A percentile compares a stretch with the other conserved stretches of the same genome.
phyloP scores from a whole-genome alignment of 37 sponge, comb jelly and placozoan genomes.

The Amphimedon queenslandica region DNA sequence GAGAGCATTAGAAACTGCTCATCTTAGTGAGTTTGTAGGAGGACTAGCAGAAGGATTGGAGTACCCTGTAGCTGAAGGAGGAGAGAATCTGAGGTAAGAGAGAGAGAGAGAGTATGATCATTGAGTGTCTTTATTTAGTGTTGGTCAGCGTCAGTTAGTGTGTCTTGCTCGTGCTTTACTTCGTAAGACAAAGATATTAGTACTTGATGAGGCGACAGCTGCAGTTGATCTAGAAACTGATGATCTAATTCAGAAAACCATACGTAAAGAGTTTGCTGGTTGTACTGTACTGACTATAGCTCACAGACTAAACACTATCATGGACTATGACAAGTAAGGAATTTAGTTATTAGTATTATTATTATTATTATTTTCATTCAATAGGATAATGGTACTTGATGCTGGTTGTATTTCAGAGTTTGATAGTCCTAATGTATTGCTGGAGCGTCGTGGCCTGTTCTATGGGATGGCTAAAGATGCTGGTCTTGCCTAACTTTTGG shows the following conservation, averaged over 20 bases:
- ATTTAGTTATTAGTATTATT: too few relatives aligned
- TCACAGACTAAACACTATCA: conserved; percentile 95
- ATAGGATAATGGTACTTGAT: too few relatives aligned
- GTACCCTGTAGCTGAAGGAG: conserved; percentile 83
- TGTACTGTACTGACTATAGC: conserved; percentile 97
- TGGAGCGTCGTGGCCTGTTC: conserved; percentile 58
- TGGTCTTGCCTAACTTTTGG: too few relatives aligned
- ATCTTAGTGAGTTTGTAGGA: conserved; percentile 68
- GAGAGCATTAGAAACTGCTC: conserved; percentile 81
- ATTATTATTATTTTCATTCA: too few relatives aligned
- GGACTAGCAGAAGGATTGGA: conserved; percentile 53
- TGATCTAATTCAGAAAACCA: conserved; percentile 94
- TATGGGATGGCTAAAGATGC: conserved; percentile 80
- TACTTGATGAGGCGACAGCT: too few relatives aligned
- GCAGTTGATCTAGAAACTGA: conserved; percentile 99
- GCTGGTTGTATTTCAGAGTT: conserved; percentile 73
- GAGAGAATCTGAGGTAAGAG: conserved; percentile 84
- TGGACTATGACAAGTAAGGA: conserved; percentile 65
- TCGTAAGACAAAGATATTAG: too few relatives aligned
- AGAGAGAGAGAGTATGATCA: not conserved
- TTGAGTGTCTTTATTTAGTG: too few relatives aligned
- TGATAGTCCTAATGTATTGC: conserved; percentile 71
- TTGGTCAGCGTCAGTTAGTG: too few relatives aligned
- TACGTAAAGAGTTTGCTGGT: conserved; percentile 80
- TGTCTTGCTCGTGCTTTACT: too few relatives aligned